Base-by-base conservation (phyloP, 2,113 vertebrate genomes). In the Loxodonta africana region DNA sequence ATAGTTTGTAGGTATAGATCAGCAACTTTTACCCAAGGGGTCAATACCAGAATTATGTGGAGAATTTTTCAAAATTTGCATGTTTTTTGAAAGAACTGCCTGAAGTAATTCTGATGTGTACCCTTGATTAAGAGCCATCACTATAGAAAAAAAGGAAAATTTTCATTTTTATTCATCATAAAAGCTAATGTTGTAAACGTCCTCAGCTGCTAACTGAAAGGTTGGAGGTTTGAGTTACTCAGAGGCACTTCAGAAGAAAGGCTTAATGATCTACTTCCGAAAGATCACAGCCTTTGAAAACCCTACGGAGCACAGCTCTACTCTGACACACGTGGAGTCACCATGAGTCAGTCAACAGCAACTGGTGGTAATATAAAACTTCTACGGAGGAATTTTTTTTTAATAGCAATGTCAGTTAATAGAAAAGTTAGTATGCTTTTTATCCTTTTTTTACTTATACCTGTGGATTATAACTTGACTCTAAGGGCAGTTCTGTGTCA, bases 31-130 rank as follows among this genome's bases (percentile, higher is more conserved):
- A 83, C 41, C 53, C 44, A 76, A 74, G 25, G 7, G 23, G 26
- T 89, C 9, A 37, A 78, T 86, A 46, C 86, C 33, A 95, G 60
- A 93, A 91, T 83, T 88, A 51, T 33, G 4, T 94, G 41, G 51
- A 95, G 63, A 62, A 15, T 62, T 96, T 93, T 78, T 94, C 48
- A 91, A 51, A 95, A 95, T 74, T 93, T 28, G 82, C 11, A 21
- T 69, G 28, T 91, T 88, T 88, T 91, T 88, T 88, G 44, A 78
- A 88, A 94, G 63, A 95, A 91, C 21, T 63, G 41, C n/a, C 15
- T 85, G 18, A 87, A 67, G 26, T 17, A 3, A 81, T 90, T 88
- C 37, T 94, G 26, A 44, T 84, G 25, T 78, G 46, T 28, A 48
- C 25, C 76, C 26, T 48, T 46, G 62, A 18, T 90, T 86, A 90